Percentiles rank a stretch among this genome's conserved stretches.
Conservation (phyloP, 2,888 invertebrate genomes). For the Phengaris arion region DNA sequence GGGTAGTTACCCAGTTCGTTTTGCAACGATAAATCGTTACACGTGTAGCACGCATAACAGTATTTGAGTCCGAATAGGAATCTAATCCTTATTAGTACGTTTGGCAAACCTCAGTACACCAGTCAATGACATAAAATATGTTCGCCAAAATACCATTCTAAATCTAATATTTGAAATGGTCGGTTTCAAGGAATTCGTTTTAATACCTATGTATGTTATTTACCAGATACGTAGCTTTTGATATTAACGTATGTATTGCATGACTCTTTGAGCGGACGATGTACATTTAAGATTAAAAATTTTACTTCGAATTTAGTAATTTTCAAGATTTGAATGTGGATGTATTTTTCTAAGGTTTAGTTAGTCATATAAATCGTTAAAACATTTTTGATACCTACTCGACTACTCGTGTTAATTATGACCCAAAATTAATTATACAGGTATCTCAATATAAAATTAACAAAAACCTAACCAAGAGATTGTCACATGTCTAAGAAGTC, state of each 20-base stretch:
- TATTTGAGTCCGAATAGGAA: background rate
- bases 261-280: background rate
- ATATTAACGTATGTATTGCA: background rate
- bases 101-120: background rate
- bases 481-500: too few species aligned
- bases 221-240: conserved; percentile 5
- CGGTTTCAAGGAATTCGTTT: background rate
- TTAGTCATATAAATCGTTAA: too few species aligned
- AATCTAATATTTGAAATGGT: conserved; percentile 12
- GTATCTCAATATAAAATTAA: too few species aligned
- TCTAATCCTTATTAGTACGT: background rate
- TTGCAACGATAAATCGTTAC: too few species aligned
- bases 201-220: conserved; percentile 5
- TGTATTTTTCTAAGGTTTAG: too few species aligned
- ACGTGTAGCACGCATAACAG: background rate
- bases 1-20: too few species aligned
- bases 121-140: conserved; percentile 4
- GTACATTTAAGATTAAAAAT: background rate
- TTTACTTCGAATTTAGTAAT: background rate
- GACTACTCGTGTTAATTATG: too few species aligned
- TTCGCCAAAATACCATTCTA: background rate
- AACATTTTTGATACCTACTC: too few species aligned
- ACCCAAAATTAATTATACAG: too few species aligned
- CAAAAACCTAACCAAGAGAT: too few species aligned
- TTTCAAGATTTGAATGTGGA: background rate